Evolutionary conservation across 1,140 invertebrate genomes (phyloP).

Genomic region (Pogonomyrmex barbatus): DNA sequence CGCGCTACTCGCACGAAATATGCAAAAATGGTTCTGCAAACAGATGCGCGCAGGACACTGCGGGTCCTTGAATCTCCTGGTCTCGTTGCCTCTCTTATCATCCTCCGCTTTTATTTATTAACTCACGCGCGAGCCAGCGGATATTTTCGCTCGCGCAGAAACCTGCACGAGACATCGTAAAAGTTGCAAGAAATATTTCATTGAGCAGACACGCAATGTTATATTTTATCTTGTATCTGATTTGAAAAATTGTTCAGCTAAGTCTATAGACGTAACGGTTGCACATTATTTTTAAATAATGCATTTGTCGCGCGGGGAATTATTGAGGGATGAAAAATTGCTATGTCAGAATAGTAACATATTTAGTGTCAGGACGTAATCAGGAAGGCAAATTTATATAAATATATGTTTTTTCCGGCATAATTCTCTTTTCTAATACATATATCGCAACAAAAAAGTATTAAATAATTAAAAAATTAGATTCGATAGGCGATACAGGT

Average conservation of each 20-base stretch:
- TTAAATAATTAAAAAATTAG: neutral
- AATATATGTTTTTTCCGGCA: neutral
- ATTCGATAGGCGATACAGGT: neutral
- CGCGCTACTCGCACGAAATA: conserved; percentile 25
- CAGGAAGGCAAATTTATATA: neutral
- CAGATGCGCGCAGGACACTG: conserved; percentile 8
- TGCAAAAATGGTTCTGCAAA: conserved; percentile 54
- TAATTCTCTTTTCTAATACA: neutral
- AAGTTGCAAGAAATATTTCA: conserved; percentile 53
- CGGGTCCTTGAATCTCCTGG: conserved; percentile 2
- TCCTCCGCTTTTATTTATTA: conserved; percentile 52
- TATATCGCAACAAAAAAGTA: neutral
- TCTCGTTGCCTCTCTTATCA: conserved; percentile 32
- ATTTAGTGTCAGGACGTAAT: neutral
- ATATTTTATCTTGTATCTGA: conserved; percentile 39
- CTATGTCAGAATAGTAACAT: neutral
- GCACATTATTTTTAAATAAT: conserved; percentile 39
- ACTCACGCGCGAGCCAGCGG: conserved; percentile 3
- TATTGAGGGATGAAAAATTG: conserved; percentile 28
- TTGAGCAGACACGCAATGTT: conserved; percentile 37
- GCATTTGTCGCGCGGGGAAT: neutral
- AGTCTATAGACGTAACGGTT: neutral
- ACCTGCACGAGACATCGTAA: conserved; percentile 39
- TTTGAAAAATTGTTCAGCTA: conserved; percentile 28
- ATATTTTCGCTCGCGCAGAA: conserved; percentile 16